Base-by-base conservation (phyloP, 2,888 invertebrate species). In the Notodonta dromedarius region DNA sequence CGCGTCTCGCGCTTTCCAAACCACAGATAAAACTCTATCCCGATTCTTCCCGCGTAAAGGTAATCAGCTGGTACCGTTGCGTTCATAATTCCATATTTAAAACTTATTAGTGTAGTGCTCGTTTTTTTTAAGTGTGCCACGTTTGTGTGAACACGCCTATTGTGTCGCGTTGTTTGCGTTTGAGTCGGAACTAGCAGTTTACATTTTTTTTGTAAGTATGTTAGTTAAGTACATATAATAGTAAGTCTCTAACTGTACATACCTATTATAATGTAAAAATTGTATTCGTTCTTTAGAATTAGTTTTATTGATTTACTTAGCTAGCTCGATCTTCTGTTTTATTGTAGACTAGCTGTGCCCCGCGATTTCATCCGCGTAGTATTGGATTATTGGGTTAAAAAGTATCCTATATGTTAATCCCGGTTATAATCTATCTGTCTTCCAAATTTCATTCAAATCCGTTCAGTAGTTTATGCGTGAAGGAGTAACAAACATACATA, bases 1-100 rank as follows among this genome's bases (percentile, higher is more conserved):
- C 87, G 87, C 85, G 82, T 87, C 80, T 81, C 87, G 87, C 85
- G 82, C 70, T 64, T 77, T 77, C 60, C 9, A 7, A 24, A 69
- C 76, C 81, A 87, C 81, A 87, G 82, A 87, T 77, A 75, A 84
- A 69, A 59, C 69, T 66, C 66, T 74, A 78, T 82, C 81, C 82
- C 80, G 79, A 80, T 70, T 79, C 64, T 79, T 88, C 83, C 85
- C 87, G 86, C 83, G 85, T 66, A 76, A 84, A 90, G 88, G 87
- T 88, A 89, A 84, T 70, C 62, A 66, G 60, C 62, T 65, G 74
- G 69, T 68, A 64, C 73, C 66, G 64, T 70, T 66, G 60, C 64
- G 66, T 70, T 71, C 50, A 63, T 62, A 72, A 62, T 65, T 69
- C 55, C 59, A 60, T 68, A 65, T 70, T 60, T 58, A 48, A 67